Evolutionary conservation across 2,113 vertebrate genomes (phyloP).

Genomic region (Chionodraco myersi): DNA sequence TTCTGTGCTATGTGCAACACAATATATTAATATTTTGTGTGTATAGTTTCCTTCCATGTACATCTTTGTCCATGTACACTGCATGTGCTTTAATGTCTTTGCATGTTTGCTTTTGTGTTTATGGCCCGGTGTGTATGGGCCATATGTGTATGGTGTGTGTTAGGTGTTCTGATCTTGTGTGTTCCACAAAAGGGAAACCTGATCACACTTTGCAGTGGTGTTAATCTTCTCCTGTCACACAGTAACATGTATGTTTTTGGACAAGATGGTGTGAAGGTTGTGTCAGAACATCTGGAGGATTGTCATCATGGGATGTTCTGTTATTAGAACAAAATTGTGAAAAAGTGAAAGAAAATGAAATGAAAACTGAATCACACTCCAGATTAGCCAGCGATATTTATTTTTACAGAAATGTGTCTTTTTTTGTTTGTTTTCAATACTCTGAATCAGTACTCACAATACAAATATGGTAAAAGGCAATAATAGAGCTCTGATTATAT

Average conservation of each 20-base stretch:
- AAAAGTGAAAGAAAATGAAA: not conserved
- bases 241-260: conserved; percentile 14
- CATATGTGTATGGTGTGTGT: not conserved
- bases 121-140: not conserved
- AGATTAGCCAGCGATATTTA: not conserved
- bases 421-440: not conserved
- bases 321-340: not conserved
- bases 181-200: conserved; percentile 33
- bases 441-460: not conserved
- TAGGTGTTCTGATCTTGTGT: not conserved
- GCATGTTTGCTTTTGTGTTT: not conserved
- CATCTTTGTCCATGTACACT: not conserved
- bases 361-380: not conserved
- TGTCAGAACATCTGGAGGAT: conserved; percentile 45
- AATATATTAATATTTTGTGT: not conserved
- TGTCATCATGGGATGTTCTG: not conserved
- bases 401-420: not conserved
- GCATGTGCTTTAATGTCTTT: not conserved
- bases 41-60: not conserved
- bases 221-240: conserved; percentile 32
- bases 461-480: not conserved
- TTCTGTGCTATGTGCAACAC: conserved; percentile 10
- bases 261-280: not conserved
- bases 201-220: conserved; percentile 42
- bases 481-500: not conserved